A percentile compares a stretch with the other conserved stretches of the same genome.
Conservation (phyloP, 1,140 invertebrate species). For the Drosophila kikkawai region DNA sequence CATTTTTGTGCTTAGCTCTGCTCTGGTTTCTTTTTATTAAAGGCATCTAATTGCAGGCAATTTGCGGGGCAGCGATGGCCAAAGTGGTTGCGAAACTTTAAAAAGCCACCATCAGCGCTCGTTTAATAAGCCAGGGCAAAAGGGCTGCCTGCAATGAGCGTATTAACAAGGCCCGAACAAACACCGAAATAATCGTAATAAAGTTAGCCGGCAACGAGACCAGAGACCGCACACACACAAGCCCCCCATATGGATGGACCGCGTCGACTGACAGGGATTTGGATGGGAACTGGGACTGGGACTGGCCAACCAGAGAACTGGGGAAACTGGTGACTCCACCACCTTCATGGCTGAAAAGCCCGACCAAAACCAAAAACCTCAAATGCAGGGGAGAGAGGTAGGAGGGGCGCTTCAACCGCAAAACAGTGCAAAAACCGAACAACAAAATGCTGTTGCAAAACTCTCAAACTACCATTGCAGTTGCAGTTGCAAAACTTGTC, state of each 20-base stretch:
- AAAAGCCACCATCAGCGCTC: constrained; percentile 59
- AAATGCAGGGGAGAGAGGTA: constrained; percentile 2
- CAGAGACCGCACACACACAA: constrained; percentile 49
- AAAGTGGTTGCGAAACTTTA: constrained; percentile 57
- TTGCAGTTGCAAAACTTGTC: constrained; percentile 30
- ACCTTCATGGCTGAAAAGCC: constrained; percentile 24
- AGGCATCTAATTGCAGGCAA: constrained; percentile 75
- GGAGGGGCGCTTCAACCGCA: constrained; percentile 31
- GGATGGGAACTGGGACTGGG: neutral
- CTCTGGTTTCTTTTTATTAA: constrained; percentile 48
- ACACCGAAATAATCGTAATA: constrained; percentile 56
- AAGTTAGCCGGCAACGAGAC: constrained; percentile 47
- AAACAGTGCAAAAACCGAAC: constrained; percentile 54
- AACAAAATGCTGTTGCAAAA: constrained; percentile 50
- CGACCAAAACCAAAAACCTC: constrained; percentile 44
- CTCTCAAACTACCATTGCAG: constrained; percentile 43
- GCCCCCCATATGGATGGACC: constrained; percentile 25
- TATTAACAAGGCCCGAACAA: constrained; percentile 56
- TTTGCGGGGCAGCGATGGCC: constrained; percentile 54
- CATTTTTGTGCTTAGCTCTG: constrained; percentile 48
- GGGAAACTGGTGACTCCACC: neutral
- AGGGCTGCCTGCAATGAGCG: constrained; percentile 61
- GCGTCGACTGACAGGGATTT: constrained; percentile 23
- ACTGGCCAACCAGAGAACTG: constrained; percentile 9
- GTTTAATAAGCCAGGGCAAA: constrained; percentile 60